Evolutionary conservation across 2,888 invertebrate genomes (phyloP).

Genomic region (Ypsolopha scabrella): DNA sequence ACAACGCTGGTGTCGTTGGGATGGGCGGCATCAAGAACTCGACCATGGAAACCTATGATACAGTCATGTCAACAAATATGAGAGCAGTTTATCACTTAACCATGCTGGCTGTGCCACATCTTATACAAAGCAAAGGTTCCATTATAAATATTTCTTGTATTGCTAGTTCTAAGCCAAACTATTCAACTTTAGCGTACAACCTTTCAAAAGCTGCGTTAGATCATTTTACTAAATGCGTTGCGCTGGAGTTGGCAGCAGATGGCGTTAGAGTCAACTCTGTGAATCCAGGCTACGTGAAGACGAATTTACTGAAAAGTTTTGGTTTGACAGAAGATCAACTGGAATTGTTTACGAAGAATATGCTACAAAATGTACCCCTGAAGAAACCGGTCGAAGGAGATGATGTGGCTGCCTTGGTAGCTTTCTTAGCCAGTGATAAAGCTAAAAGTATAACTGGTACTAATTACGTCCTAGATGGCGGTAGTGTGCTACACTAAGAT

Average conservation of each 20-base stretch:
- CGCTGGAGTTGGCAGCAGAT: constrained; percentile 84
- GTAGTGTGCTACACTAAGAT: constrained; percentile 29
- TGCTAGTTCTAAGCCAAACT: constrained; percentile 74
- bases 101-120: constrained; percentile 84
- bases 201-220: constrained; percentile 94
- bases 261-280: constrained; percentile 90
- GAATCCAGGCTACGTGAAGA: constrained; percentile 94
- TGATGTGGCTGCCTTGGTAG: constrained; percentile 91
- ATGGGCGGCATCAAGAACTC: constrained; percentile 85
- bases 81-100: constrained; percentile 85
- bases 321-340: constrained; percentile 74
- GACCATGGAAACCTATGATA: constrained; percentile 84
- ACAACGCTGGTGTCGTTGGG: constrained; percentile 88
- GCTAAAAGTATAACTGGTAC: constrained; percentile 92
- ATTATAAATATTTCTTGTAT: constrained; percentile 95
- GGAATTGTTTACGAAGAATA: constrained; percentile 75
- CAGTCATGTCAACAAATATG: constrained; percentile 87
- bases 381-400: constrained; percentile 82
- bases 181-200: constrained; percentile 86
- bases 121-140: constrained; percentile 82
- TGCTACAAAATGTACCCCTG: constrained; percentile 83
- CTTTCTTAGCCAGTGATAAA: constrained; percentile 87
- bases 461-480: constrained; percentile 44
- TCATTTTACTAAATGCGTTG: constrained; percentile 92
- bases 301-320: constrained; percentile 82